Base-by-base conservation (phyloP, 2,797 vertebrate species). In the Ibycter americanus region DNA sequence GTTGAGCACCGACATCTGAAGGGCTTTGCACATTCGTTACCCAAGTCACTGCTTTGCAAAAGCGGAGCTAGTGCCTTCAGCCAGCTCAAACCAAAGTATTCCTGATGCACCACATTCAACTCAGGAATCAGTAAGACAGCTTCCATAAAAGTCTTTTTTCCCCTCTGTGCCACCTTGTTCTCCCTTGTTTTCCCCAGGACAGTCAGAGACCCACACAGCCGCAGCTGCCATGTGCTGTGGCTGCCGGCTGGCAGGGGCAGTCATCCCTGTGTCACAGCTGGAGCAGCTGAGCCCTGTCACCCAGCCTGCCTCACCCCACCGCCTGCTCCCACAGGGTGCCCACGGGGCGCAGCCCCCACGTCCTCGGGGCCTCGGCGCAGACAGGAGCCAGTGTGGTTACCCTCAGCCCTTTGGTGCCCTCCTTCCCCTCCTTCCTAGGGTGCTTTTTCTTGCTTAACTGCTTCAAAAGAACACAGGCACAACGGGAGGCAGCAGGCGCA, bases 241-340 rank as follows among this genome's bases (percentile, higher is more conserved):
- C 4, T 4, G 5, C 21, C 14, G 36, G 38, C 38, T 13, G n/a
- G 22, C 23, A 2, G 2, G 6, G 47, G 65, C 34, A 49, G 34
- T 29, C 52, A 55, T 29, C 49, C n/a, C 5, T 16, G 49, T 3
- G 2, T 31, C 4, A 1, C 7, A 6, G 70, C 81, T 27, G 68
- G 68, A 38, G 81, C 17, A 21, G 68, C 40, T 1, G 2, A 61
- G 66, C 31, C 42, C 19, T 15, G 9, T 4, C 44, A 15, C 34
- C 31, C n/a, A 2, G 29, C 74, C 34, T 8, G 9, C 12, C 11
- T 25, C 8, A 1, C n/a, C 15, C 5, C 19, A 4, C 21, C 3
- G 1, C 29, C 44, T 1, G 1, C 61, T 29, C 25, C 42, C 25
- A 8, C 1, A 0, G 66, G 25, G 47, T 52, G 5, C 15, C 42